Evolutionary conservation across 2,113 vertebrate species (phyloP).

Genomic region (Oreocharis arfaki): DNA sequence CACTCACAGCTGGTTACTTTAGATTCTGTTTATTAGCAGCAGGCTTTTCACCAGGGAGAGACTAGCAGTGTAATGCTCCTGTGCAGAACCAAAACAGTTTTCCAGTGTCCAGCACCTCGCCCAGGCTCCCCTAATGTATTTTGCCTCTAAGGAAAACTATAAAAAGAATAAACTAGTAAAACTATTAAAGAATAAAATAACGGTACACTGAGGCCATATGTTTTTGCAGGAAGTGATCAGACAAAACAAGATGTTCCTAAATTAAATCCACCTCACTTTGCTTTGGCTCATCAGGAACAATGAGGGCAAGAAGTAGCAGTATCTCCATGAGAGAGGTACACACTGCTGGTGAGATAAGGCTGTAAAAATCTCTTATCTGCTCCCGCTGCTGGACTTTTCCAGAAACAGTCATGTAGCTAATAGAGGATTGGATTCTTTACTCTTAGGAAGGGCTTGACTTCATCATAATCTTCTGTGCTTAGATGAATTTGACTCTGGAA

Average conservation of each 20-base stretch:
- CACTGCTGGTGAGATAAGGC: background rate
- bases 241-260: background rate
- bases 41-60: background rate
- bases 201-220: background rate
- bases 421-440: background rate
- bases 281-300: background rate
- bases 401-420: background rate
- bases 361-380: background rate
- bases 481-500: background rate
- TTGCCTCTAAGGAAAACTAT: background rate
- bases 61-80: background rate
- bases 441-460: background rate
- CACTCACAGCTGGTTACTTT: background rate
- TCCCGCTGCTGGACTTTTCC: background rate
- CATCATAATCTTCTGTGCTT: background rate
- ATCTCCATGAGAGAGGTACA: background rate
- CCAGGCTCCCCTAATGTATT: background rate
- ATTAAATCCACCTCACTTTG: background rate
- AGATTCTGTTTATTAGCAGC: background rate
- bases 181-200: background rate
- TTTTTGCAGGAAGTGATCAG: background rate
- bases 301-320: background rate
- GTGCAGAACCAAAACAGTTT: background rate
- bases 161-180: too few relatives aligned
- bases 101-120: background rate